phyloP scores from a whole-genome alignment of 2,113 vertebrate species.

The Miniopterus natalensis region DNA sequence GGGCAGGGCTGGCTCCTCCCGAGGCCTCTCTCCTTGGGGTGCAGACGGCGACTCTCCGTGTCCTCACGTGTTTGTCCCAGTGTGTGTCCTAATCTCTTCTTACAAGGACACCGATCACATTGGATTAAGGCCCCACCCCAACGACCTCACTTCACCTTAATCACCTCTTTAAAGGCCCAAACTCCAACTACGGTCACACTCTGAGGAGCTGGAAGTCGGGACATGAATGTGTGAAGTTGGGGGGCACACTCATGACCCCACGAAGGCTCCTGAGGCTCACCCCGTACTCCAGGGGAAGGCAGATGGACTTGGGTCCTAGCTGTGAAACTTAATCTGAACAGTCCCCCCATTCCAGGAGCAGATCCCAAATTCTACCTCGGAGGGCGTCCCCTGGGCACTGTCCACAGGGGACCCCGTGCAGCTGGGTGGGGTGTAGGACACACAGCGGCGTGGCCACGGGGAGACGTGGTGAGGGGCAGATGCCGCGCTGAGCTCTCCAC shows the following conservation, averaged over 20 bases:
- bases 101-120: background rate
- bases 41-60: rapidly evolving
- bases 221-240: rapidly evolving
- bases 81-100: background rate
- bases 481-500: rapidly evolving
- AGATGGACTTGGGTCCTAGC: rapidly evolving
- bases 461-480: rapidly evolving
- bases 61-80: rapidly evolving
- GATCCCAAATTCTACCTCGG: background rate
- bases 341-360: rapidly evolving
- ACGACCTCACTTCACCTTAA: too few species aligned
- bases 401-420: rapidly evolving
- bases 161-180: background rate
- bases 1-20: rapidly evolving
- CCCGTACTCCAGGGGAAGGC: background rate
- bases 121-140: background rate
- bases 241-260: rapidly evolving
- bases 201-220: background rate
- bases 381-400: rapidly evolving
- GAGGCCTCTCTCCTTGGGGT: background rate
- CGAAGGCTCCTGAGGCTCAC: too few species aligned
- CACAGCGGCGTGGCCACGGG: rapidly evolving
- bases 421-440: rapidly evolving
- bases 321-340: background rate
- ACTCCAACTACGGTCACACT: background rate